Conservation (phyloP, 1,140 invertebrate genomes). For the Brachionus manjavacas region DNA sequence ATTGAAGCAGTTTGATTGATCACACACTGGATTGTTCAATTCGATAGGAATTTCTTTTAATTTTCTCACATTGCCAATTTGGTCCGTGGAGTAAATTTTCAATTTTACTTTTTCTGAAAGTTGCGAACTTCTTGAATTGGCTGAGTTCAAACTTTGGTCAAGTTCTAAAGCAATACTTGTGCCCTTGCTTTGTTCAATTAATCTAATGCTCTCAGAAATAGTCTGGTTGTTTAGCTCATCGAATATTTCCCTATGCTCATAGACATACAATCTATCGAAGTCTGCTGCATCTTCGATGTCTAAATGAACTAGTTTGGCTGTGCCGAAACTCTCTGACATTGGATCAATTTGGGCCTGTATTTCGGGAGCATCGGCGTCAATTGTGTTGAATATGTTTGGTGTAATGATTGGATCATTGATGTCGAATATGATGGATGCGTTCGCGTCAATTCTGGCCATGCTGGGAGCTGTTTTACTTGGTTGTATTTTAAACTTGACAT, state of each 20-base stretch:
- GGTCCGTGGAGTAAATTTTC: background rate
- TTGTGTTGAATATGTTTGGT: background rate
- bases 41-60: background rate
- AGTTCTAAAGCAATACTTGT: background rate
- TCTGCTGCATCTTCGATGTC: background rate
- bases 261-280: background rate
- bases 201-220: background rate
- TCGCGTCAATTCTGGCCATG: background rate
- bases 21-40: background rate
- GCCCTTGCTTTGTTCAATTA: background rate
- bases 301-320: background rate
- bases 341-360: background rate
- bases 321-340: background rate
- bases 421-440: background rate
- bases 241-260: background rate
- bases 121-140: background rate
- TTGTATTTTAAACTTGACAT: background rate
- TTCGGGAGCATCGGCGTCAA: background rate
- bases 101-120: background rate
- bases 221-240: background rate
- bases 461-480: background rate
- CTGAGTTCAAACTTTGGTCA: background rate
- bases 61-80: background rate
- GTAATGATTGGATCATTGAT: background rate
- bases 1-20: background rate